Evolutionary conservation across 2,797 vertebrate genomes (phyloP), one percentile per base, ranked within the genome.

Genomic region (Hipposideros larvatus): DNA sequence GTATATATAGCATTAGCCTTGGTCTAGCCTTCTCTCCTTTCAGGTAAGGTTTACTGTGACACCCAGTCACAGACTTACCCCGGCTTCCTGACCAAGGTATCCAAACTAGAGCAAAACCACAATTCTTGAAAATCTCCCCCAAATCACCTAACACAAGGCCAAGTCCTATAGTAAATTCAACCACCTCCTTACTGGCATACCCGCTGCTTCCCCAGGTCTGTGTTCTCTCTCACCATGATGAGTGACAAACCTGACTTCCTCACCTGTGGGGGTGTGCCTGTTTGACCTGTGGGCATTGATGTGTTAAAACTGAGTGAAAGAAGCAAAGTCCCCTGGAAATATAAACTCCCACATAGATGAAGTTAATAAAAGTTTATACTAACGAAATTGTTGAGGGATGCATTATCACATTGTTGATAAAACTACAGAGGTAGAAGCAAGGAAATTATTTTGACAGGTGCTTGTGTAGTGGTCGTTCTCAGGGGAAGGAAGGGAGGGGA

Each of bases 201-300:
- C 10, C 24, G 2, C 34, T 34, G 48, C 14, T 51, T 83, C 11
- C 51, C 18, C 6, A 18, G 37, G 2, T 65, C 34, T 59, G 19
- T 0, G 0, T 7, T 79, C 19, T 37, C 34, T 11, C 14, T 83
- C 28, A 63, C 26, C 7, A 2, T 14, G 19, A 31, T 0, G 16
- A 63, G 57, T 26, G 68, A 61, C 28, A 41, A 70, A 51, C 8
- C 15, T 11, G 11, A 4, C 31, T n/a, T 61, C 11, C 41, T 78
- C 13, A 13, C 1, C 24, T 34, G 34, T 14, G 65, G 26, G 74
- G 51, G 11, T 16, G 26, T 8, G 59, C 28, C 66, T 46, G 7
- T 70, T 55, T 66, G 59, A 53, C 15, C 3, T 6, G 24, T 73
- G 28, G 53, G 16, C 37, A 13, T 9, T 19, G 66, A 53, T 41